Percentiles rank a stretch among this genome's conserved stretches.
phyloP scores from a whole-genome alignment of 2,113 vertebrate species.

The Datnioides undecimradiatus region DNA sequence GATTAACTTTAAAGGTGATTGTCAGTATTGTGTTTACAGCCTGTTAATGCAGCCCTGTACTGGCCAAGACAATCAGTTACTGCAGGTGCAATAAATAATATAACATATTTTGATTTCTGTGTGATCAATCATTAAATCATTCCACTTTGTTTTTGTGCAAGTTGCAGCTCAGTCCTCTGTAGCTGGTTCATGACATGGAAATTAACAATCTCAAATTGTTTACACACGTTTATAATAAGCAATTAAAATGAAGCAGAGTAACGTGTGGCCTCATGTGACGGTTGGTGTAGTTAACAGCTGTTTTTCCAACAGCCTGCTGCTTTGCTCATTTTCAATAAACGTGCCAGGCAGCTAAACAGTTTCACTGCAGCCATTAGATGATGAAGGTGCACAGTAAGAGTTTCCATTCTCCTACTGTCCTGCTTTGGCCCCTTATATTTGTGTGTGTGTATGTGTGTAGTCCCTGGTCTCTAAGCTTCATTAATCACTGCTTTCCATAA shows the following conservation, averaged over 20 bases:
- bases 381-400: slow-evolving; percentile 74
- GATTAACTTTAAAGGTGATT: background rate
- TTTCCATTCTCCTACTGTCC: slow-evolving; percentile 74
- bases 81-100: background rate
- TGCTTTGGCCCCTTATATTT: slow-evolving; percentile 42
- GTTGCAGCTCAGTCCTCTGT: background rate
- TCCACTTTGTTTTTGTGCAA: background rate
- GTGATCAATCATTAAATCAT: background rate
- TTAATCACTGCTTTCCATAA: slow-evolving; percentile 77
- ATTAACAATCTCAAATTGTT: slow-evolving; percentile 39
- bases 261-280: slow-evolving; percentile 57
- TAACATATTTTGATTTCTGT: background rate
- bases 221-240: slow-evolving; percentile 31
- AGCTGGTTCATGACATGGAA: slow-evolving; percentile 12
- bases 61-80: background rate
- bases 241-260: slow-evolving; percentile 44
- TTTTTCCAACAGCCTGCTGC: slow-evolving; percentile 60
- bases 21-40: background rate
- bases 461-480: slow-evolving; percentile 54
- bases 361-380: slow-evolving; percentile 71
- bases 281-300: slow-evolving; percentile 42
- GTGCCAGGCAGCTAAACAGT: slow-evolving; percentile 67
- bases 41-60: background rate
- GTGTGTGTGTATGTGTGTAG: slow-evolving; percentile 14
- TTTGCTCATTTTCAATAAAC: slow-evolving; percentile 68